phyloP scores from a whole-genome alignment of 2,888 invertebrate genomes.

The Therioaphis trifolii region DNA sequence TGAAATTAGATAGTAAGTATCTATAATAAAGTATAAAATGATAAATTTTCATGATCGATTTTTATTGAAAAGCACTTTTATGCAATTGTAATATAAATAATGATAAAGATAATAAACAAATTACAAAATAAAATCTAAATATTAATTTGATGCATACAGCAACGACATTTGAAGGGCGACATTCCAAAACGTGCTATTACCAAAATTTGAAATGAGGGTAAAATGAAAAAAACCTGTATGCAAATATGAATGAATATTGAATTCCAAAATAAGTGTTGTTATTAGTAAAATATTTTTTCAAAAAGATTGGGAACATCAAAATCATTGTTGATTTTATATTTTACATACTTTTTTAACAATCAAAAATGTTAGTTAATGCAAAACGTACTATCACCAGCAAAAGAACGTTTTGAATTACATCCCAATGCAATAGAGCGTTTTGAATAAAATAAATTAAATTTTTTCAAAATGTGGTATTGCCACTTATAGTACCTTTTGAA shows the following conservation, averaged over 20 bases:
- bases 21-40: no score
- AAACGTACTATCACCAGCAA: slow-evolving; percentile 10
- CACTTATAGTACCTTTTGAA: neutral
- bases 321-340: slow-evolving; percentile 4
- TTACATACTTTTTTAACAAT: slow-evolving; percentile 7
- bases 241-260: neutral
- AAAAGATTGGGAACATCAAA: slow-evolving; percentile 15
- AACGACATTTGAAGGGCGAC: neutral
- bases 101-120: no score
- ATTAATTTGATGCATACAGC: no score
- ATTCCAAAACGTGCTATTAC: no score
- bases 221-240: slow-evolving; percentile 1
- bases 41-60: no score
- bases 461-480: neutral
- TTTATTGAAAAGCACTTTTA: no score
- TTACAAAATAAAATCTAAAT: no score
- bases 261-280: neutral
- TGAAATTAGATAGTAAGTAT: no score
- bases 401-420: slow-evolving; percentile 10
- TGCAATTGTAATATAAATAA: no score
- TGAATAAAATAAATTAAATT: neutral
- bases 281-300: neutral
- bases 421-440: slow-evolving; percentile 11
- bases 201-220: neutral
- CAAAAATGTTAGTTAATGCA: neutral